Evolutionary conservation across 2,113 vertebrate genomes (phyloP).

Genomic region (Paralichthys olivaceus): DNA sequence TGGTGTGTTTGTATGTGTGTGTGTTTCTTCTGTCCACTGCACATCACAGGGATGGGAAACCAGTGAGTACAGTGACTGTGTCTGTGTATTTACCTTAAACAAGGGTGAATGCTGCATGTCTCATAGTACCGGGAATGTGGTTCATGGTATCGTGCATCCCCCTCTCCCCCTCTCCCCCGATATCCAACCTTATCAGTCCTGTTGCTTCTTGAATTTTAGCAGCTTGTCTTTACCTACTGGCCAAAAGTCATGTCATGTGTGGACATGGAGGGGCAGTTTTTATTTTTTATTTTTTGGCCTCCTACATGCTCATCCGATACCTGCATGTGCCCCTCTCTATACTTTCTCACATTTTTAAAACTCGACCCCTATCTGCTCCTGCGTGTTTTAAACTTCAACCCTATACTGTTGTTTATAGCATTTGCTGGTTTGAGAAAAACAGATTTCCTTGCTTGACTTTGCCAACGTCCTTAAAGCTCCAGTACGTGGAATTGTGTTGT

Average conservation of each 20-base stretch:
- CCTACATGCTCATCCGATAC: constrained; percentile 42
- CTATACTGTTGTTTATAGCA: constrained; percentile 55
- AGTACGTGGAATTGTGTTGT: constrained; percentile 18
- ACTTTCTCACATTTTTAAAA: constrained; percentile 45
- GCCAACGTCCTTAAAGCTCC: constrained; percentile 22
- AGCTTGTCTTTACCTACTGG: constrained; percentile 23
- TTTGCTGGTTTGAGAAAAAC: constrained; percentile 49
- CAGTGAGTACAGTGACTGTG: constrained; percentile 84
- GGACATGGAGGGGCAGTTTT: constrained; percentile 35
- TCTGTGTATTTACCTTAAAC: constrained; percentile 62
- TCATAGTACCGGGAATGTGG: constrained; percentile 54
- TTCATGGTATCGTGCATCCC: constrained; percentile 50
- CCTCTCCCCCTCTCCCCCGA: neutral
- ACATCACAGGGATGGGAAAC: constrained; percentile 86
- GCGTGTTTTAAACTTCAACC: constrained; percentile 46
- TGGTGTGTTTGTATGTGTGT: constrained; percentile 51
- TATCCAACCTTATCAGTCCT: constrained; percentile 53
- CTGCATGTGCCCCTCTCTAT: constrained; percentile 70
- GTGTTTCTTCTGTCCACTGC: constrained; percentile 81
- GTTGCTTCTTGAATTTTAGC: constrained; percentile 52
- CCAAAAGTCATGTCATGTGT: constrained; percentile 23
- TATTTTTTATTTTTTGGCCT: constrained; percentile 7
- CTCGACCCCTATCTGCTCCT: constrained; percentile 36
- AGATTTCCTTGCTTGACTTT: constrained; percentile 38
- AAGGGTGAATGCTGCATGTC: constrained; percentile 81